Evolutionary conservation across 2,113 vertebrate genomes (phyloP).

Genomic region (Rhipidura dahli): DNA sequence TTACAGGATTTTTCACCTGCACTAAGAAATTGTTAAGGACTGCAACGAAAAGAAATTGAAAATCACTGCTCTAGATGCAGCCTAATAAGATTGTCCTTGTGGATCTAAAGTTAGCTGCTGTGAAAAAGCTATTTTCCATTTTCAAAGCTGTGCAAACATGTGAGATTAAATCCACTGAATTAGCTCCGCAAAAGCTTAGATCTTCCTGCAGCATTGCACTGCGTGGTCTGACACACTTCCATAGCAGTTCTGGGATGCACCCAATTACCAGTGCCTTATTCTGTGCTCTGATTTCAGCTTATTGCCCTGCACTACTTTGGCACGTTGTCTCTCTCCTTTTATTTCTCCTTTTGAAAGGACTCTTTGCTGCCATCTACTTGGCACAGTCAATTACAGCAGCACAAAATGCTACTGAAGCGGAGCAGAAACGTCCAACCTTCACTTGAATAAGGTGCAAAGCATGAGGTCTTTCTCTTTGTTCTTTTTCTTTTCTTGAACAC

Average conservation of each 20-base stretch:
- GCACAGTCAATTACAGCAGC: not conserved
- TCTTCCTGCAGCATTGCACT: not conserved
- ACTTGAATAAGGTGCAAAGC: not conserved
- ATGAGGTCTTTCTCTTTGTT: not conserved
- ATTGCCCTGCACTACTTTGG: not conserved
- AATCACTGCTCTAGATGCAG: not conserved
- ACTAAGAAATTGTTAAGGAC: not conserved
- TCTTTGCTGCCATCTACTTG: conserved; percentile 37
- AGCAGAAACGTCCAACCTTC: not conserved
- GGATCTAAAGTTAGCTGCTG: not conserved
- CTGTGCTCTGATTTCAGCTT: not conserved
- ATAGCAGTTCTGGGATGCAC: not conserved
- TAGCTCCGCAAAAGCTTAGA: not conserved
- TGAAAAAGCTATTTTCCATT: not conserved
- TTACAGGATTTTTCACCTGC: not conserved
- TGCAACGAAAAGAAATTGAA: not conserved
- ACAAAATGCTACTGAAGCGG: not conserved
- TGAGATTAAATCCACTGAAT: not conserved
- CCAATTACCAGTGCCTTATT: not conserved
- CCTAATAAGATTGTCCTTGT: not conserved
- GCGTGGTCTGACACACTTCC: not conserved
- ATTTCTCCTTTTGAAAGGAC: not conserved
- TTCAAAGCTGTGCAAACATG: not conserved
- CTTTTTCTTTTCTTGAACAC: not conserved
- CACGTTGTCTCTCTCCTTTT: not conserved